Conservation (phyloP, 2,888 invertebrate species). For the Brenthis ino region DNA sequence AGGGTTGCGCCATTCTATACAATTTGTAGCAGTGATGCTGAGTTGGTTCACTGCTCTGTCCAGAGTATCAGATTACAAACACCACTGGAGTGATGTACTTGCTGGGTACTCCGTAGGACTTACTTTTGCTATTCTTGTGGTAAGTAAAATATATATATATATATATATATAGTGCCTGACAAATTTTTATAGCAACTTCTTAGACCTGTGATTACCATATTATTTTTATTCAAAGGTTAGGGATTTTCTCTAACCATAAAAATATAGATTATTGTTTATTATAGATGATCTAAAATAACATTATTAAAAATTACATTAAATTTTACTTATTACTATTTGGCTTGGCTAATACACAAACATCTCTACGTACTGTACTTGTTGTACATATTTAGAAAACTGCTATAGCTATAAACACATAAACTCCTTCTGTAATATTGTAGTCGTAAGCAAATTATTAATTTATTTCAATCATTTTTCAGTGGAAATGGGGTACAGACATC, state of each 20-base stretch:
- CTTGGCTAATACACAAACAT: too few species aligned
- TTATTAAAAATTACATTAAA: neutral
- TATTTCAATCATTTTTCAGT: conserved; percentile 54
- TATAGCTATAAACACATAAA: too few species aligned
- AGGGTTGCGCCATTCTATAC: conserved; percentile 90
- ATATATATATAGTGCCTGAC: too few species aligned
- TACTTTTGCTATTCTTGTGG: conserved; percentile 85
- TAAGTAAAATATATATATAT: conserved; percentile 61
- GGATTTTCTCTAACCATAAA: too few species aligned
- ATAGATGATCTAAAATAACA: neutral
- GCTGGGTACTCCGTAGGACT: conserved; percentile 88
- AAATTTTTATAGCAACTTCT: too few species aligned
- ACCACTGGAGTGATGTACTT: conserved; percentile 98
- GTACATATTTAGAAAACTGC: too few species aligned
- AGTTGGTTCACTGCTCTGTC: conserved; percentile 94
- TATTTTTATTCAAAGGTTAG: too few species aligned
- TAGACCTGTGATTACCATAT: too few species aligned
- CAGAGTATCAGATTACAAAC: conserved; percentile 96
- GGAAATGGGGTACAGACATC: conserved; percentile 64
- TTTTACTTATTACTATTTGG: too few species aligned
- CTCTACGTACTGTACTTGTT: too few species aligned
- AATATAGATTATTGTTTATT: too few species aligned
- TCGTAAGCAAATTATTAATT: neutral
- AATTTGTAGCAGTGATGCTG: conserved; percentile 89
- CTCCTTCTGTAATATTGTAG: neutral